These are phyloP conservation scores for Cladorhizidae sp. DNA, from an alignment of 37 sponge, comb jelly and placozoan genomes.

Conservation along the genomic window DNA sequence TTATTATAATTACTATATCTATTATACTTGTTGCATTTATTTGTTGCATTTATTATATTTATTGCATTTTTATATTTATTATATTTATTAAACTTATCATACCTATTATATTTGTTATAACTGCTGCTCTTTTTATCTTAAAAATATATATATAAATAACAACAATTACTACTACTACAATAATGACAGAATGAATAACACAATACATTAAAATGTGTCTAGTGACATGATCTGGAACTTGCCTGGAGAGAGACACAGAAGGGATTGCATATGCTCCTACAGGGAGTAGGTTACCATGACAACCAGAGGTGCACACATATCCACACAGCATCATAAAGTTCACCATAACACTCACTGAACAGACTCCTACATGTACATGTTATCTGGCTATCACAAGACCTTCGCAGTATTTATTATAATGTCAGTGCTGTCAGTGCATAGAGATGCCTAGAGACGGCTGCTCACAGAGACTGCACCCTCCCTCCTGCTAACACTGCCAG, in stretches of 20 bases:
- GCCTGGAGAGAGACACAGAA: conserved; percentile 74
- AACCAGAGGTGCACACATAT: not conserved
- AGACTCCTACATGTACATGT: no score
- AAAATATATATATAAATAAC: no score
- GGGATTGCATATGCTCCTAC: conserved; percentile 61
- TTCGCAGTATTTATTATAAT: no score
- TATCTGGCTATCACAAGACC: no score
- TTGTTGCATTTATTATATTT: no score
- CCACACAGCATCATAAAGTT: not conserved
- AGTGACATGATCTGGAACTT: not conserved
- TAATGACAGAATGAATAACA: not conserved
- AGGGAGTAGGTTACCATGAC: not conserved
- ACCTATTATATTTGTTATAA: no score
- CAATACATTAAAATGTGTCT: not conserved
- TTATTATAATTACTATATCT: no score
- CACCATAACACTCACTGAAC: not conserved
- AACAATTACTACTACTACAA: not conserved
- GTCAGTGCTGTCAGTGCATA: not conserved
- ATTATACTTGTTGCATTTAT: no score
- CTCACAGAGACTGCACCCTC: not conserved
- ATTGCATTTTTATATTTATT: no score
- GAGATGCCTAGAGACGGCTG: not conserved
- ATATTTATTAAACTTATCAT: no score
- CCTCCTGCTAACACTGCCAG: no score
- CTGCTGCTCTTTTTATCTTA: no score